A percentile compares a stretch with the other conserved stretches of the same genome.
Evolutionary conservation across 2,797 vertebrate genomes (phyloP).

Genomic region (Trachops cirrhosus): DNA sequence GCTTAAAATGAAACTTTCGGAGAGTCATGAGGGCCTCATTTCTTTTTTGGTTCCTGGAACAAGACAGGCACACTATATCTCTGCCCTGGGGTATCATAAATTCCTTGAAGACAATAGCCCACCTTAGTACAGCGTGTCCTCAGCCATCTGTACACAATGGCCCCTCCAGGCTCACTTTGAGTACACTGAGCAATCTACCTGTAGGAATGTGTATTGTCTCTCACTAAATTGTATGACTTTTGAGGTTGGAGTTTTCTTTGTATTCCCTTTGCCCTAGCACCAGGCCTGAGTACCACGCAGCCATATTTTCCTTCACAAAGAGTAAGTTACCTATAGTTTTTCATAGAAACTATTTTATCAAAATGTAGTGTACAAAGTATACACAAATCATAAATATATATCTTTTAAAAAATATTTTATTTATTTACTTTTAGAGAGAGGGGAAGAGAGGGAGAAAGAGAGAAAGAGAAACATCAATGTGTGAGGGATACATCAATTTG

Average conservation of each 20-base stretch:
- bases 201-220: slow-evolving; percentile 42
- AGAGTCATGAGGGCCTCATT: not conserved
- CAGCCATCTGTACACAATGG: not conserved
- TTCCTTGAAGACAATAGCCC: not conserved
- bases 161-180: not conserved
- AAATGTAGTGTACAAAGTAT: not conserved
- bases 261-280: not conserved
- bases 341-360: not conserved
- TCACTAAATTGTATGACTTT: slow-evolving; percentile 23
- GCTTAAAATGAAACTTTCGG: not conserved
- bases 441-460: too few species aligned
- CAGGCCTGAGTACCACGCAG: not conserved
- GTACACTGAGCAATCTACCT: slow-evolving; percentile 33
- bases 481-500: too few species aligned
- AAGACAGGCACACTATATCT: not conserved
- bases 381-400: not conserved
- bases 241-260: slow-evolving; percentile 33
- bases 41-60: not conserved
- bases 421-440: too few species aligned
- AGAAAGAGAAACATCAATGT: too few species aligned
- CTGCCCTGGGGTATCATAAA: not conserved
- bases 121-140: not conserved
- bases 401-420: too few species aligned
- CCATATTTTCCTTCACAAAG: not conserved
- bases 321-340: not conserved